These are phyloP conservation scores for Himantopus leucocephalus DNA, from an alignment of 2,113 vertebrate species.

Conservation along the genomic window DNA sequence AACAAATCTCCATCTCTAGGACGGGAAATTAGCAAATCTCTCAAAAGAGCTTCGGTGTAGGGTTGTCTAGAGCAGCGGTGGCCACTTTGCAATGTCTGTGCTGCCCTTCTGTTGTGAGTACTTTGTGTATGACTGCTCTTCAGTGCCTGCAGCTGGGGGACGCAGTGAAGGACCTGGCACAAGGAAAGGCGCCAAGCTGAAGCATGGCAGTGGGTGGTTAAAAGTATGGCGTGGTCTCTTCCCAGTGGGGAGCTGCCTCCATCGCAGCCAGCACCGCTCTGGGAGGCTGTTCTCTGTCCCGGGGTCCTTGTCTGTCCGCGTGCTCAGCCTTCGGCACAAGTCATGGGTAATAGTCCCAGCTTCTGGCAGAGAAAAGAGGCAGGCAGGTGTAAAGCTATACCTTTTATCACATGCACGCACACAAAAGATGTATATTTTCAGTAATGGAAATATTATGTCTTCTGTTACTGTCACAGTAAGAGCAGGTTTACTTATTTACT, in stretches of 20 bases:
- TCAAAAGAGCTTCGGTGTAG: neutral
- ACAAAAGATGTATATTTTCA: neutral
- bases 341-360: rapidly evolving
- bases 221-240: neutral
- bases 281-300: neutral
- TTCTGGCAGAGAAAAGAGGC: neutral
- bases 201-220: neutral
- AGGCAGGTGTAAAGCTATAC: neutral
- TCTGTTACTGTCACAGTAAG: neutral
- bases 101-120: neutral
- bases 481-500: neutral
- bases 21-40: neutral
- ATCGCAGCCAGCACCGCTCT: rapidly evolving
- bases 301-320: neutral
- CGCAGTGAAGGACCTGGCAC: neutral
- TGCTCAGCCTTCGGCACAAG: neutral
- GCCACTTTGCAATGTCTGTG: neutral
- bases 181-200: neutral
- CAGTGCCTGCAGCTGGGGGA: neutral
- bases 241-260: neutral
- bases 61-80: neutral
- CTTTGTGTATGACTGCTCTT: neutral
- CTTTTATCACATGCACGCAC: neutral
- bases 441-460: neutral
- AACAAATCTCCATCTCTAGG: neutral